A percentile compares a stretch with the other conserved stretches of the same genome.
Evolutionary conservation across 2,113 vertebrate genomes (phyloP).

Genomic region (Xyrauchen texanus): DNA sequence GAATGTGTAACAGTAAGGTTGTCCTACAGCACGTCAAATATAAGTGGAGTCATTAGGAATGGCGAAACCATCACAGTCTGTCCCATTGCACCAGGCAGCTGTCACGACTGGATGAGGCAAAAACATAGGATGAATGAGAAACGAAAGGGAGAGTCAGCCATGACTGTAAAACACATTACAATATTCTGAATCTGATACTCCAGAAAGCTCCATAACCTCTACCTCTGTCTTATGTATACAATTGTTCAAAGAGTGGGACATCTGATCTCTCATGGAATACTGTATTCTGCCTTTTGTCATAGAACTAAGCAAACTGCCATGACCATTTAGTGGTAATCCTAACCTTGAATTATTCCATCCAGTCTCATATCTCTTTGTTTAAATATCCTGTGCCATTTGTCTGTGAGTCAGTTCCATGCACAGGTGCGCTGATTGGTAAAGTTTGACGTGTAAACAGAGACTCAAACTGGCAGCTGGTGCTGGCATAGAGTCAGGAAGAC

Average conservation of each 20-base stretch:
- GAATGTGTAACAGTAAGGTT: conserved; percentile 24
- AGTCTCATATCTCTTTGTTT: conserved; percentile 25
- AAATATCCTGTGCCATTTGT: conserved; percentile 33
- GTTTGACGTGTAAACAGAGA: conserved; percentile 33
- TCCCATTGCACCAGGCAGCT: conserved; percentile 47
- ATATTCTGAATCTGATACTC: not conserved
- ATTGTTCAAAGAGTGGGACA: conserved; percentile 12
- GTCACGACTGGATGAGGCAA: conserved; percentile 19
- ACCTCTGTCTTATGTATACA: conserved; percentile 6
- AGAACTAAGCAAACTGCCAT: conserved; percentile 9
- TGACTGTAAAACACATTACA: conserved; percentile 43
- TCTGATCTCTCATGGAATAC: conserved; percentile 31
- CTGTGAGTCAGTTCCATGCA: not conserved
- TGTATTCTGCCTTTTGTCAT: conserved; percentile 35
- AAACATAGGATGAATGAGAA: conserved; percentile 25
- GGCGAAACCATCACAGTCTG: conserved; percentile 35
- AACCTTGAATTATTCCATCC: conserved; percentile 3
- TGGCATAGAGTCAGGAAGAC: not conserved
- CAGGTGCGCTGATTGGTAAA: conserved; percentile 13
- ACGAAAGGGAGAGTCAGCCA: conserved; percentile 18
- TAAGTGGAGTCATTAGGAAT: conserved; percentile 49
- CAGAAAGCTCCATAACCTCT: conserved; percentile 26
- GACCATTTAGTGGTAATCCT: conserved; percentile 14
- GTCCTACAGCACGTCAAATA: conserved; percentile 36
- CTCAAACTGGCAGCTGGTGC: too few species aligned